These are phyloP conservation scores for Arctocebus calabarensis DNA, from an alignment of 2,797 vertebrate species.

Conservation along the genomic window DNA sequence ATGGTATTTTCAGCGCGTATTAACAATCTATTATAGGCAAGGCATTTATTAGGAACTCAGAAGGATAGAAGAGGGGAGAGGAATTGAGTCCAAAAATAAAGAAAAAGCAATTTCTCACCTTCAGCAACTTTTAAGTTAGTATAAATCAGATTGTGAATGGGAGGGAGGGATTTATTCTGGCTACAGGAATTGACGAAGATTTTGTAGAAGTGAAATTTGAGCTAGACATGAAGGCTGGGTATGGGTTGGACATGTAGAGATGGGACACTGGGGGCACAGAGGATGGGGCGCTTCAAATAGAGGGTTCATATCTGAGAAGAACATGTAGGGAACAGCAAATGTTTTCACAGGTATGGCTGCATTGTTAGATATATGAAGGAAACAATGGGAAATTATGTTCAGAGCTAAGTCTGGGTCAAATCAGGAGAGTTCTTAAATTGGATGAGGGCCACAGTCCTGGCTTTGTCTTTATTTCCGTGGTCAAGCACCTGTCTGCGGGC, in stretches of 20 bases:
- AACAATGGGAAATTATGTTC: background rate
- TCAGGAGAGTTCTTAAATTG: background rate
- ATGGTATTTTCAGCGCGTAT: background rate
- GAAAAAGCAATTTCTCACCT: background rate
- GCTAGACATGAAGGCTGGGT: background rate
- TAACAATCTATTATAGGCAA: background rate
- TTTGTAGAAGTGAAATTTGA: background rate
- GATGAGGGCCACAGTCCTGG: no score
- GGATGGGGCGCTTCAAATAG: background rate
- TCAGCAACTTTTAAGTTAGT: background rate
- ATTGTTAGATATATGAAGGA: background rate
- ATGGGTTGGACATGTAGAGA: background rate
- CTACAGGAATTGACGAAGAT: background rate
- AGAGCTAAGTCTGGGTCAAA: background rate
- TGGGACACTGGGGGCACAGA: background rate
- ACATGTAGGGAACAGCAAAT: background rate
- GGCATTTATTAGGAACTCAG: background rate
- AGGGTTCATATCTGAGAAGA: background rate
- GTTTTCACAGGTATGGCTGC: background rate
- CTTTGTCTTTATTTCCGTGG: background rate
- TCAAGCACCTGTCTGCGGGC: background rate
- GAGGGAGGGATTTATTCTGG: background rate
- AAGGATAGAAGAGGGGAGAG: background rate
- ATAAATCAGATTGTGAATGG: background rate
- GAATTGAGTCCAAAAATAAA: background rate